A percentile compares a stretch with the other conserved stretches of the same genome.
Evolutionary conservation across 2,113 vertebrate species (phyloP).

Genomic region (Cyprinodon brontotheroides): DNA sequence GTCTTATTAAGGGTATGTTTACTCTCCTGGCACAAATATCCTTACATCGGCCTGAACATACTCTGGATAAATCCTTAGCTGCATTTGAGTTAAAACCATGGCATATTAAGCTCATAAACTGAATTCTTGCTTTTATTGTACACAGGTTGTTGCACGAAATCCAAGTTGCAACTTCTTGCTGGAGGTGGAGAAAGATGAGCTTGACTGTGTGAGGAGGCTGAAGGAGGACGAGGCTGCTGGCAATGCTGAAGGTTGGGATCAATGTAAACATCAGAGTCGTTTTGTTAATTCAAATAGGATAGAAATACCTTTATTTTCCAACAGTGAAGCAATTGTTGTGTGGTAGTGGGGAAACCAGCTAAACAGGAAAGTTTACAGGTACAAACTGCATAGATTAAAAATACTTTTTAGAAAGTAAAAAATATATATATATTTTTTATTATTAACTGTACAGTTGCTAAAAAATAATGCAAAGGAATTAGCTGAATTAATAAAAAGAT

Average conservation of each 20-base stretch:
- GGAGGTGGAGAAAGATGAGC: slow-evolving; percentile 69
- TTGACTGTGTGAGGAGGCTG: slow-evolving; percentile 56
- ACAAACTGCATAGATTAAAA: too few species aligned
- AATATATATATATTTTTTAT: too few species aligned
- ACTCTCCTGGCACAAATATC: neutral
- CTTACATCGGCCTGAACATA: neutral
- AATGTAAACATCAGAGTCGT: neutral
- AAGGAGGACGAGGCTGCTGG: slow-evolving; percentile 21
- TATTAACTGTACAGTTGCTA: too few species aligned
- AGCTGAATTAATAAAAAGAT: neutral
- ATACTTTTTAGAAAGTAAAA: too few species aligned
- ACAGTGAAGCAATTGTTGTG: too few species aligned
- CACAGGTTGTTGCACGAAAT: slow-evolving; percentile 62
- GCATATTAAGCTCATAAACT: neutral
- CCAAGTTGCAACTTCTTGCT: slow-evolving; percentile 71
- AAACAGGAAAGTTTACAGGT: too few species aligned
- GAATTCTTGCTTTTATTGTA: neutral
- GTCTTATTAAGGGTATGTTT: neutral
- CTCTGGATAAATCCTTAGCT: neutral
- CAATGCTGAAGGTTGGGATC: slow-evolving; percentile 46
- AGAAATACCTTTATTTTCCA: too few species aligned
- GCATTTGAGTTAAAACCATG: neutral
- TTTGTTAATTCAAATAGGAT: neutral
- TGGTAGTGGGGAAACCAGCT: too few species aligned
- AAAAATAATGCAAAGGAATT: too few species aligned